Evolutionary conservation across 1,140 invertebrate species (phyloP).

Genomic region (Polypedilum pembai): DNA sequence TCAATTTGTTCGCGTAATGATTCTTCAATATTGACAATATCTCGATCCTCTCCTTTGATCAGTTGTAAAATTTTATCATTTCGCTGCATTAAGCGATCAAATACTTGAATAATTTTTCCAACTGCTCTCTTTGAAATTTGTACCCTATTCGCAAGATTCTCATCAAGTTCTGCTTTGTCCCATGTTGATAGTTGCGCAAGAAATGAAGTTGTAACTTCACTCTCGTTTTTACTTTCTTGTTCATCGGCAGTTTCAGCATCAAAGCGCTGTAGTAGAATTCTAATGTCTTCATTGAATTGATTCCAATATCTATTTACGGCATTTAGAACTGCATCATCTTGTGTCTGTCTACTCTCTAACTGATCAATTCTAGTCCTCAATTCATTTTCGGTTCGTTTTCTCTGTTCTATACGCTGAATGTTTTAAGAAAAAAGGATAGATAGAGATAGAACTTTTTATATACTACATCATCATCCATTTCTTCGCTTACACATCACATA

Average conservation of each 20-base stretch:
- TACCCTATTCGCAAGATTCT: constrained; percentile 88
- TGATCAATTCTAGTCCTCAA: constrained; percentile 89
- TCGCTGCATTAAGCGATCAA: constrained; percentile 86
- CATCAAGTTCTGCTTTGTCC: constrained; percentile 96
- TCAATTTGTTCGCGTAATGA: constrained; percentile 71
- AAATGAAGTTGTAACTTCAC: constrained; percentile 93
- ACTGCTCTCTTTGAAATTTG: constrained; percentile 89
- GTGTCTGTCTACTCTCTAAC: constrained; percentile 91
- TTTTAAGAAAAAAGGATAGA: constrained; percentile 30
- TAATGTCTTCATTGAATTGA: constrained; percentile 92
- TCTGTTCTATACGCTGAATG: constrained; percentile 73
- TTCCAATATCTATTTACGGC: constrained; percentile 99
- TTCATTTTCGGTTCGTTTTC: constrained; percentile 82
- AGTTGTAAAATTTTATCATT: constrained; percentile 87
- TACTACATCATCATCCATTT: neutral
- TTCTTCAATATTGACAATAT: constrained; percentile 57
- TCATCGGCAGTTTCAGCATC: constrained; percentile 96
- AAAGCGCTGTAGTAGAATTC: constrained; percentile 88
- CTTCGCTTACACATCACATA: constrained; percentile 13
- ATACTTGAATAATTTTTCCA: constrained; percentile 91
- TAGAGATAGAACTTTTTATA: too few species aligned
- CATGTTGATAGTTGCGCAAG: constrained; percentile 93
- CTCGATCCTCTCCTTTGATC: constrained; percentile 73
- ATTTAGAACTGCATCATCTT: constrained; percentile 95
- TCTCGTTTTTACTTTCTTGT: constrained; percentile 92